phyloP scores from a whole-genome alignment of 2,888 invertebrate genomes.

The Stictocephala bisonia region DNA sequence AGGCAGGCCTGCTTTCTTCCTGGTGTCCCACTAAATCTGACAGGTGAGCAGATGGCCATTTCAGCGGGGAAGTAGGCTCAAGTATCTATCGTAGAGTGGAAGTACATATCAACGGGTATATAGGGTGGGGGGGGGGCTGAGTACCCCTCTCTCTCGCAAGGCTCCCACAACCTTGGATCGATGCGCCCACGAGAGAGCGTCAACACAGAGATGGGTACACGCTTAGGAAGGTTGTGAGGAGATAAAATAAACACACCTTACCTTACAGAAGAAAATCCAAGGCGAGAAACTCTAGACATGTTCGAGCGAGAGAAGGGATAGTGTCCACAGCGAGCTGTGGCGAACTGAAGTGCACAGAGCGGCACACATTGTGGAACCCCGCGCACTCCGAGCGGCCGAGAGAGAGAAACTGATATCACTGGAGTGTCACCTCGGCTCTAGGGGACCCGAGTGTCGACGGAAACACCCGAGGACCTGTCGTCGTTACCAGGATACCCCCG shows the following conservation, averaged over 20 bases:
- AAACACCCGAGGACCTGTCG: neutral
- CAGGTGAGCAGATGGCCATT: too few relatives aligned
- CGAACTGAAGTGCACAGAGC: neutral
- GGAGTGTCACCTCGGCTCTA: slow-evolving; percentile 26
- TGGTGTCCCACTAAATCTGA: too few relatives aligned
- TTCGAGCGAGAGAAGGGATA: too few relatives aligned
- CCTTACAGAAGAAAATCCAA: slow-evolving; percentile 20
- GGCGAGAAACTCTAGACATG: neutral
- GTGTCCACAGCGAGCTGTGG: neutral
- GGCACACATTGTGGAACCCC: neutral
- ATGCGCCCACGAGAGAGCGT: neutral
- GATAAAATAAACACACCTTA: neutral
- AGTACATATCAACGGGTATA: too few relatives aligned
- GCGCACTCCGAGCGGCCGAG: neutral
- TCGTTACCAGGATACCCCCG: neutral
- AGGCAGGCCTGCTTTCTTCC: too few relatives aligned
- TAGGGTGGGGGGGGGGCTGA: neutral
- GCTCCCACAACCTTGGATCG: neutral
- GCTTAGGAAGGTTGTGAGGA: neutral
- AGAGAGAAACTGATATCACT: slow-evolving; percentile 35
- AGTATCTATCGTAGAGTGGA: too few relatives aligned
- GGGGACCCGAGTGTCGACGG: slow-evolving; percentile 14
- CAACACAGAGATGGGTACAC: neutral
- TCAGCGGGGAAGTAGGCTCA: too few relatives aligned
- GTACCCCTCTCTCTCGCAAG: neutral